phyloP scores from a whole-genome alignment of 2,888 invertebrate species.

The Oconnorella tubifera region DNA sequence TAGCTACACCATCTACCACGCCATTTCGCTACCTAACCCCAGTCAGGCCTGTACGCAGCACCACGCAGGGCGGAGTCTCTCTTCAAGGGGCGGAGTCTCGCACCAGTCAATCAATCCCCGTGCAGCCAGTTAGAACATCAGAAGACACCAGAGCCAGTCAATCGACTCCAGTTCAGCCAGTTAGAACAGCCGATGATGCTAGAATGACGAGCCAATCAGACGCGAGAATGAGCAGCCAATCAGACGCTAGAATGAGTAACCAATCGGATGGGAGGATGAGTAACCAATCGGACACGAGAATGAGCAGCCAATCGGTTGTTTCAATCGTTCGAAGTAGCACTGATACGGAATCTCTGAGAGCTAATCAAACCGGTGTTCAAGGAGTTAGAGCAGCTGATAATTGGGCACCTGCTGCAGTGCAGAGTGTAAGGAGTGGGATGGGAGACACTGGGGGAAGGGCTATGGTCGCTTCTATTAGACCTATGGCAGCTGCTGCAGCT shows the following conservation, averaged over 20 bases:
- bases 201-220: too few species aligned
- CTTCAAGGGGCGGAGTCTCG: slow-evolving; percentile 1
- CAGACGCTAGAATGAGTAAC: too few species aligned
- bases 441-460: slow-evolving; percentile 28
- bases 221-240: too few species aligned
- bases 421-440: slow-evolving; percentile 75
- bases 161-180: slow-evolving; percentile 13
- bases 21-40: slow-evolving; percentile 37
- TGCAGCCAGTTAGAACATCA: slow-evolving; percentile 8
- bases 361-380: too few species aligned
- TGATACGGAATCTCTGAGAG: too few species aligned
- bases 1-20: neutral
- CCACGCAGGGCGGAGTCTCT: neutral
- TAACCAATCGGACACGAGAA: too few species aligned
- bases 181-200: neutral
- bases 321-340: too few species aligned
- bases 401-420: slow-evolving; percentile 59
- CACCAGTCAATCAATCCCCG: slow-evolving; percentile 4
- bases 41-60: slow-evolving; percentile 42
- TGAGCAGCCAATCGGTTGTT: too few species aligned
- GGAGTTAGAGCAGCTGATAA: too few species aligned
- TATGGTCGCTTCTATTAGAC: slow-evolving; percentile 30
- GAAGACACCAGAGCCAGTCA: neutral
- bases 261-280: too few species aligned
- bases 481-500: slow-evolving; percentile 30